Percentiles rank a stretch among this genome's conserved stretches.
phyloP scores from a whole-genome alignment of 2,797 vertebrate species.

The Potorous gilbertii region DNA sequence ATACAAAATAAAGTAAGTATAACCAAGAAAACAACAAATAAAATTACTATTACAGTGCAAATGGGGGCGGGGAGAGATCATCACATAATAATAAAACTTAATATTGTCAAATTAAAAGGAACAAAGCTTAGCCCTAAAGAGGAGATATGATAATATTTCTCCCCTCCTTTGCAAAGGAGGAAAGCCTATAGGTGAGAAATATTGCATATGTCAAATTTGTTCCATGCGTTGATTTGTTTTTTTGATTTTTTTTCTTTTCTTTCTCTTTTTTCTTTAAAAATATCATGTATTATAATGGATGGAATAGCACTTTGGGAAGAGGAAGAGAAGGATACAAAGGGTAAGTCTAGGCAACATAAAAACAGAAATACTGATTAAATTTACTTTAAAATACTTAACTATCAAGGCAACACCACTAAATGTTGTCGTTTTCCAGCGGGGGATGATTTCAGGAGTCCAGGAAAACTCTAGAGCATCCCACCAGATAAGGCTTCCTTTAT shows the following conservation, averaged over 20 bases:
- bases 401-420: neutral
- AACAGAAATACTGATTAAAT: neutral
- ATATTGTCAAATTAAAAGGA: neutral
- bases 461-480: neutral
- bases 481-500: neutral
- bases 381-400: neutral
- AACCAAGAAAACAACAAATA: neutral
- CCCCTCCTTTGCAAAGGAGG: neutral
- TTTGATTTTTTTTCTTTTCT: neutral
- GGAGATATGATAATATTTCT: neutral
- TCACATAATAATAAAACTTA: neutral
- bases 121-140: neutral
- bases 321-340: neutral
- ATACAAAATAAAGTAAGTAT: neutral
- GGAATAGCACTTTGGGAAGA: too few species aligned
- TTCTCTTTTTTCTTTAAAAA: neutral
- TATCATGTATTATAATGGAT: neutral
- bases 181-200: neutral
- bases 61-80: neutral
- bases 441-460: neutral
- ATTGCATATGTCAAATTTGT: neutral
- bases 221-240: neutral
- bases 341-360: neutral
- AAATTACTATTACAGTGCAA: neutral
- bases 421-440: neutral